Percentiles rank a stretch among this genome's conserved stretches.
These are phyloP conservation scores for Hoplostethus atlanticus DNA, from an alignment of 2,797 vertebrate species.

Conservation along the genomic window DNA sequence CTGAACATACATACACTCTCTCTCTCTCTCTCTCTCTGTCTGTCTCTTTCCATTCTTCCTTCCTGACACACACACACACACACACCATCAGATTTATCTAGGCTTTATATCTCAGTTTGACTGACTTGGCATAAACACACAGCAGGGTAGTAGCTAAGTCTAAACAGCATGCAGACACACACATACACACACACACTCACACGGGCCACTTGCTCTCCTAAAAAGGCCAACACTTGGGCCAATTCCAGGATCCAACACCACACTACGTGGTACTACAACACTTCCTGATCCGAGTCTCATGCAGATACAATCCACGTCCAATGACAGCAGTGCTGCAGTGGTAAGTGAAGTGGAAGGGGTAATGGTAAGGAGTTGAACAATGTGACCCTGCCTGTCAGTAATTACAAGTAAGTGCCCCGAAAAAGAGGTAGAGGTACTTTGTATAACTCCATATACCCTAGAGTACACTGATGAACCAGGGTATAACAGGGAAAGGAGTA, in stretches of 20 bases:
- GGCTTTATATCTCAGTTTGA: constrained; percentile 59
- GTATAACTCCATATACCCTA: not conserved
- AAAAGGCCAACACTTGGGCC: constrained; percentile 73
- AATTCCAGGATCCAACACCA: constrained; percentile 57
- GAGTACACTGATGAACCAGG: not conserved
- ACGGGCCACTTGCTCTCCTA: constrained; percentile 61
- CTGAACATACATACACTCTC: constrained; percentile 3
- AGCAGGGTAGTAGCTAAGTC: constrained; percentile 59
- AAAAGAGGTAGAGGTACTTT: not conserved
- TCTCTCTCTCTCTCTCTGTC: not conserved
- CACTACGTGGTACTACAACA: constrained; percentile 53
- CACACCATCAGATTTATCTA: constrained; percentile 55
- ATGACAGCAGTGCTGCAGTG: constrained; percentile 5
- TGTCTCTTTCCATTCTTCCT: constrained; percentile 3
- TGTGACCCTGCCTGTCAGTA: constrained; percentile 32
- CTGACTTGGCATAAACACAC: constrained; percentile 72
- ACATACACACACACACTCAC: constrained; percentile 12
- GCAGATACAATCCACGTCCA: constrained; percentile 17
- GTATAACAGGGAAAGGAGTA: not conserved
- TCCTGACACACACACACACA: constrained; percentile 21
- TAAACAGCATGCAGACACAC: constrained; percentile 69
- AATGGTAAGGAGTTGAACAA: constrained; percentile 47
- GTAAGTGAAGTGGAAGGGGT: constrained; percentile 18
- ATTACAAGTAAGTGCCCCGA: constrained; percentile 24
- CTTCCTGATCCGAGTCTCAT: constrained; percentile 47